Base-by-base conservation (phyloP, 2,797 vertebrate genomes). In the Phrynocephalus vlangalii region DNA sequence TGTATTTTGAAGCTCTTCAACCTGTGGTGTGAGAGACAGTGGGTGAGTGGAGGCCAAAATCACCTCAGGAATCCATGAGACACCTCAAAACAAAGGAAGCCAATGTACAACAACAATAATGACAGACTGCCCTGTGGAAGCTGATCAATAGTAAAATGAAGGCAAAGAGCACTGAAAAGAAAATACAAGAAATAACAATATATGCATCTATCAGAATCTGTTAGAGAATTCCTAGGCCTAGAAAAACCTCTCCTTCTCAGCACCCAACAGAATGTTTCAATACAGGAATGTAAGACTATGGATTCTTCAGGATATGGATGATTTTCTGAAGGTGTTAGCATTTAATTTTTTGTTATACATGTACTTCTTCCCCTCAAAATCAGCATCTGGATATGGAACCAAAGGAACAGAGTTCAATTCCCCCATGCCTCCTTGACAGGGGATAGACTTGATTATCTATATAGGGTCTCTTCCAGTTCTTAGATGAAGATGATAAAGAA, bases 1-100 rank as follows among this genome's bases (percentile, higher is more conserved):
- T 44, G 38, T 60, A 48, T 85, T 76, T 90, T 84, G 3, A 9
- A 60, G 60, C 71, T 6, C 91, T 93, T 66, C 24, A 82, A 66
- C 33, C 56, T 79, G 33, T 30, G 38, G 7, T 79, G 77, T 18
- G 60, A 56, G 13, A 18, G 60, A 63, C 5, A 63, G 60, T 63
- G 60, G 18, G 13, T 89, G 89, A 88, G 93, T 91, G 90, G 89
- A 92, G 72, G 79, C 90, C 60, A 67, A 92, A 95, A 92, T 26
- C 48, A 78, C 6, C 60, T 66, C 3, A 44, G 44, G 67, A 60
- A 80, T 48, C 56, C 52, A 52, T 63, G 33, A 33, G 75, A 48
- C 80, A 68, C 44, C 63, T 38, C 60, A 78, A 81, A 48, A 83
- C n/a, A 79, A 50, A 79, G 78, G 70, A 24, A 86, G 70, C 38